Conservation (phyloP, 2,797 vertebrate genomes). For the Hipposideros larvatus region DNA sequence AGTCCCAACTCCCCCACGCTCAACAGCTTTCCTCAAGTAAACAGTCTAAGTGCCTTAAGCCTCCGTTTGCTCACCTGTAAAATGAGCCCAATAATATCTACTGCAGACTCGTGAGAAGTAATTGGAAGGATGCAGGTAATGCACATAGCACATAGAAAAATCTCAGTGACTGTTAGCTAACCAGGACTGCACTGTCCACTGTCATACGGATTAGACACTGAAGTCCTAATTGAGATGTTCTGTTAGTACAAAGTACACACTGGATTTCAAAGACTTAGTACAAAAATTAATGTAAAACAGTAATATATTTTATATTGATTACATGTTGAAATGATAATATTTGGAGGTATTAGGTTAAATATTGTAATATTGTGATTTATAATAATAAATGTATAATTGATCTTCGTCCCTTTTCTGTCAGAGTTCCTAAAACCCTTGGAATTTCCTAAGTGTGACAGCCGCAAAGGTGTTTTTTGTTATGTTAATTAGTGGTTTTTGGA, state of each 20-base stretch:
- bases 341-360: background rate
- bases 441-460: background rate
- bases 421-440: background rate
- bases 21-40: background rate
- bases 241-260: background rate
- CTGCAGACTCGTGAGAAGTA: background rate
- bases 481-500: background rate
- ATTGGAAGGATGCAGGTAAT: background rate
- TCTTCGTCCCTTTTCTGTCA: background rate
- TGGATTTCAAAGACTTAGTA: background rate
- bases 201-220: background rate
- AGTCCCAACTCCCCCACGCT: background rate
- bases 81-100: background rate
- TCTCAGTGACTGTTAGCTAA: background rate
- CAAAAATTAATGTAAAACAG: background rate
- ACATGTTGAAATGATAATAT: background rate
- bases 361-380: background rate
- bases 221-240: background rate
- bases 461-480: background rate
- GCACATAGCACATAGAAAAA: background rate
- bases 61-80: background rate
- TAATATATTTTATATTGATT: background rate
- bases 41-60: background rate
- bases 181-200: background rate
- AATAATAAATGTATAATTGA: background rate